Conservation (phyloP, 2,113 vertebrate genomes). For the Fulmarus glacialis region DNA sequence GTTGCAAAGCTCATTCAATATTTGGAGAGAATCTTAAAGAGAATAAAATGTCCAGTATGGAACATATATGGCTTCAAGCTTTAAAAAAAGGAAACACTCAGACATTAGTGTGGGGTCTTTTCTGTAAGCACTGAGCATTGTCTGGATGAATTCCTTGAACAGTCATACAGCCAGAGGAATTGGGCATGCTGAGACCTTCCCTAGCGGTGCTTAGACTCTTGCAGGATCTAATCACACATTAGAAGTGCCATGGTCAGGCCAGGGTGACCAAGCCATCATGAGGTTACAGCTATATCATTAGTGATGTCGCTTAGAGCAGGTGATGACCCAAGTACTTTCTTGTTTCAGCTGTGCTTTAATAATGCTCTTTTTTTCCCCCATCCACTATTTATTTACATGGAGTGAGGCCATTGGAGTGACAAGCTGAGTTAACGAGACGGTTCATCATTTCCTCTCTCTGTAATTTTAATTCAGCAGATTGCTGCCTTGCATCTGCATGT, state of each 20-base stretch:
- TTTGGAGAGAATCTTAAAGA: not conserved
- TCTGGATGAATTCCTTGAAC: not conserved
- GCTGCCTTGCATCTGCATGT: constrained; percentile 13
- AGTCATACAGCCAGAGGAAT: not conserved
- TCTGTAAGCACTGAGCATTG: not conserved
- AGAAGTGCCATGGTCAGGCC: not conserved
- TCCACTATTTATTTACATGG: constrained; percentile 35
- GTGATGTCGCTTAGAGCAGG: rapidly evolving
- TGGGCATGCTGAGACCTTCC: not conserved
- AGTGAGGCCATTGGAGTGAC: constrained; percentile 26
- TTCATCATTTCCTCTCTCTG: constrained; percentile 50
- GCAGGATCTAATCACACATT: not conserved
- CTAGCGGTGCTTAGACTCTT: not conserved
- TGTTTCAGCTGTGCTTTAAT: not conserved
- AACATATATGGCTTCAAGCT: not conserved
- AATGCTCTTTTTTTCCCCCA: not conserved
- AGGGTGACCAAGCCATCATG: not conserved
- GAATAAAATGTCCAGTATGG: not conserved
- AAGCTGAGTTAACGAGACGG: constrained; percentile 5
- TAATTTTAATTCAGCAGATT: constrained; percentile 58
- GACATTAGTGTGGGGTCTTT: not conserved
- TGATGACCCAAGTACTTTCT: not conserved
- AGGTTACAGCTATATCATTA: not conserved
- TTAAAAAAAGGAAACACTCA: not conserved
- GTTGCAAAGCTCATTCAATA: not conserved